These are phyloP conservation scores for Xanthia icteritia DNA, from an alignment of 2,888 invertebrate species.

Conservation along the genomic window DNA sequence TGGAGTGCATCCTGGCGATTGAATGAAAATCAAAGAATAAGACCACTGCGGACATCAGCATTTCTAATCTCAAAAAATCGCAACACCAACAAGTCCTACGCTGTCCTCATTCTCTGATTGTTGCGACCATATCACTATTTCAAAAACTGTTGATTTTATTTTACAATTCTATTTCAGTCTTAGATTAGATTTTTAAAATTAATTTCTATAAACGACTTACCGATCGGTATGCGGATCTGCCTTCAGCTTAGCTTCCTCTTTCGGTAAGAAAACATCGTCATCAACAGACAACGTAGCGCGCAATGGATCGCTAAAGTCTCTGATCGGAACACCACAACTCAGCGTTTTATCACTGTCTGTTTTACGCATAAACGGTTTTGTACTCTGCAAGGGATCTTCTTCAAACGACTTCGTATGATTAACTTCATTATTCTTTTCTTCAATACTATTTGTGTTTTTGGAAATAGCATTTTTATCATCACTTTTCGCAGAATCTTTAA, in stretches of 20 bases:
- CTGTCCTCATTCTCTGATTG: neutral
- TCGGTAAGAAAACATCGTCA: constrained; percentile 87
- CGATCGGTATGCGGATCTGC: constrained; percentile 85
- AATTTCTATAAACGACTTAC: constrained; percentile 68
- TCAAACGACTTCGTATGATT: constrained; percentile 47
- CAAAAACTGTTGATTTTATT: neutral
- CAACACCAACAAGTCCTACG: too few relatives aligned
- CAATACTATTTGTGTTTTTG: constrained; percentile 38
- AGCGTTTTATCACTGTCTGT: constrained; percentile 83
- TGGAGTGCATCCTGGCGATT: too few relatives aligned
- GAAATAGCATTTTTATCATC: constrained; percentile 29
- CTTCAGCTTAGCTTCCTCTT: constrained; percentile 81
- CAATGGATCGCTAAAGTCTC: constrained; percentile 96
- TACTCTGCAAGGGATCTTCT: constrained; percentile 75
- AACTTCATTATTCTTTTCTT: constrained; percentile 49
- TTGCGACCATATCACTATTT: neutral
- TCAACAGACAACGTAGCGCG: constrained; percentile 88
- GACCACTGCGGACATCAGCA: neutral
- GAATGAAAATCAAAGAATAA: too few relatives aligned
- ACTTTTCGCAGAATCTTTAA: constrained; percentile 46
- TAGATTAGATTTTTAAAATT: neutral
- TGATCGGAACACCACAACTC: constrained; percentile 90
- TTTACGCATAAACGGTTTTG: constrained; percentile 77
- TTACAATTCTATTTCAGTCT: neutral
- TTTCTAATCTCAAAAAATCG: too few relatives aligned